Evolutionary conservation across 2,797 vertebrate genomes (phyloP).

Genomic region (Staurois parvus): DNA sequence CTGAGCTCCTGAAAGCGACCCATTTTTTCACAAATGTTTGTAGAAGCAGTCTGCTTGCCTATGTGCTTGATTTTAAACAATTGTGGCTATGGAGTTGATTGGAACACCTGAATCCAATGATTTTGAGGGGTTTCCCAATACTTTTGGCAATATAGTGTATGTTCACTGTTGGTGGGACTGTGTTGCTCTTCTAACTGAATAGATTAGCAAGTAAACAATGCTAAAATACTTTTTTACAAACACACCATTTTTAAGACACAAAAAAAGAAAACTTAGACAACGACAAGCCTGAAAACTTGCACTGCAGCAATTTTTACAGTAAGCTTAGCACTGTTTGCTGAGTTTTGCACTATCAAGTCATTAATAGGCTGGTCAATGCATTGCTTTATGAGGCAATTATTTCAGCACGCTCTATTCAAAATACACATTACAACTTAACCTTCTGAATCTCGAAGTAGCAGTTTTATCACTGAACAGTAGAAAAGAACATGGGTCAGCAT

Average conservation of each 20-base stretch:
- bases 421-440: slow-evolving; percentile 95
- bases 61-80: no score
- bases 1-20: no score
- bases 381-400: slow-evolving; percentile 91
- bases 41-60: no score
- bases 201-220: neutral
- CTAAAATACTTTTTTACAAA: slow-evolving; percentile 30
- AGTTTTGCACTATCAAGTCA: slow-evolving; percentile 83
- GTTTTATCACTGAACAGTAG: slow-evolving; percentile 91
- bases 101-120: no score
- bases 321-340: slow-evolving; percentile 85
- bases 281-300: slow-evolving; percentile 73
- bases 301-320: slow-evolving; percentile 83
- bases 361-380: slow-evolving; percentile 84
- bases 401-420: slow-evolving; percentile 89
- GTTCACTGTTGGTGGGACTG: neutral
- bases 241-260: slow-evolving; percentile 40
- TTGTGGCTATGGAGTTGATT: no score
- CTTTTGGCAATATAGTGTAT: no score
- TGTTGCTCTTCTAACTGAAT: slow-evolving; percentile 4
- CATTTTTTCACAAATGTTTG: no score
- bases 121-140: no score
- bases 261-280: slow-evolving; percentile 69
- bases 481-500: slow-evolving; percentile 88
- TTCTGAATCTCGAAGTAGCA: slow-evolving; percentile 91